phyloP scores from a whole-genome alignment of 2,113 vertebrate species.

The Tiliqua scincoides region DNA sequence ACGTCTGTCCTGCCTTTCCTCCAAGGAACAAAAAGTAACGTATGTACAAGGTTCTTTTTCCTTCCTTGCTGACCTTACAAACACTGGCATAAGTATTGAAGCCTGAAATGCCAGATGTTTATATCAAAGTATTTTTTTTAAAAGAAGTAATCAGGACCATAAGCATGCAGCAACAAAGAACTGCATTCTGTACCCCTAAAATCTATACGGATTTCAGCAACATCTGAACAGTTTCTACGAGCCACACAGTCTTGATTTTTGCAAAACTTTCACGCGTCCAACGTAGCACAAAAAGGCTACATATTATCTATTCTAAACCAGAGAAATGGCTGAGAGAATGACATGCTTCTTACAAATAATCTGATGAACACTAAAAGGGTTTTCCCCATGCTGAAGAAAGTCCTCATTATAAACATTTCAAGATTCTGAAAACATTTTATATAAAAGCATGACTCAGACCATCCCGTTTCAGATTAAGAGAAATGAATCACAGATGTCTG shows the following conservation, averaged over 20 bases:
- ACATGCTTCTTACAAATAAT: conserved; percentile 1
- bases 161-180: background rate
- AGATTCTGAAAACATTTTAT: background rate
- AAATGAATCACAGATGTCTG: background rate
- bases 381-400: conserved; percentile 3
- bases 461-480: background rate
- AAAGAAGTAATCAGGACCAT: background rate
- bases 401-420: background rate
- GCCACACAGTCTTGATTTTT: background rate
- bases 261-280: background rate
- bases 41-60: too few species aligned
- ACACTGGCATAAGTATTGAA: background rate
- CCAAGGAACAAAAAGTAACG: too few species aligned
- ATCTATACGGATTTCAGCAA: background rate
- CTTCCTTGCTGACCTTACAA: background rate
- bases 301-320: background rate
- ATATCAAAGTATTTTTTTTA: background rate
- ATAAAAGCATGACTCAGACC: background rate
- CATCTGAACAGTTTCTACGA: background rate
- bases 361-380: background rate
- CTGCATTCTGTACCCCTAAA: background rate
- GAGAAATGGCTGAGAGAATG: background rate
- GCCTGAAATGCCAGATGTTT: background rate
- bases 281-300: too few species aligned
- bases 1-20: too few species aligned